Conservation (phyloP, 2,888 invertebrate genomes). For the Meandrusa payeni region DNA sequence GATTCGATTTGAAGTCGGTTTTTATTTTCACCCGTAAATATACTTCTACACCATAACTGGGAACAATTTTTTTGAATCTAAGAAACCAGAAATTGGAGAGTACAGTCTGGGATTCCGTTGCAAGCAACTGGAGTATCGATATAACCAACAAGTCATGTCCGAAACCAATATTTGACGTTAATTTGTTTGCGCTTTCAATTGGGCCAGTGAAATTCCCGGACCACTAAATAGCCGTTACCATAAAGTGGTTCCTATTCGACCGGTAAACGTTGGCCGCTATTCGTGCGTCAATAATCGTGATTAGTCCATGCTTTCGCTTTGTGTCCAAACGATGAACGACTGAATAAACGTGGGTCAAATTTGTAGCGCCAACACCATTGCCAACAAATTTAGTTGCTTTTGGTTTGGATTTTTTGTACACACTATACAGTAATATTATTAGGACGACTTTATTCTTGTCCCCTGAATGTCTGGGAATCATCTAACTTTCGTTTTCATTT, state of each 20-base stretch:
- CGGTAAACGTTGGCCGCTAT: slow-evolving; percentile 34
- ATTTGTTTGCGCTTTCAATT: slow-evolving; percentile 27
- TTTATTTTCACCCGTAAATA: too few species aligned
- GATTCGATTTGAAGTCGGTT: too few species aligned
- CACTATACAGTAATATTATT: too few species aligned
- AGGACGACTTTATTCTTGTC: too few species aligned
- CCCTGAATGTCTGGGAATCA: too few species aligned
- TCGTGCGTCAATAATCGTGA: slow-evolving; percentile 48
- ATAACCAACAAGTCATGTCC: slow-evolving; percentile 4
- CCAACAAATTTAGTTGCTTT: not conserved
- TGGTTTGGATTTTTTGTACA: not conserved
- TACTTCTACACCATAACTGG: too few species aligned
- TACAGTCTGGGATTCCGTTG: not conserved
- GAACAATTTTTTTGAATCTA: too few species aligned
- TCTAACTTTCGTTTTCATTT: too few species aligned
- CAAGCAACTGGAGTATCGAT: not conserved
- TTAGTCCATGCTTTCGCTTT: slow-evolving; percentile 44
- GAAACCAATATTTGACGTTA: slow-evolving; percentile 24
- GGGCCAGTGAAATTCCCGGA: slow-evolving; percentile 16
- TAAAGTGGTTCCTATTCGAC: slow-evolving; percentile 24
- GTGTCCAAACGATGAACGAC: slow-evolving; percentile 32
- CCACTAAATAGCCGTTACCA: slow-evolving; percentile 25
- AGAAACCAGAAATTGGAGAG: too few species aligned
- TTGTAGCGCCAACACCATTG: not conserved
- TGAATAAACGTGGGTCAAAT: slow-evolving; percentile 24